These are phyloP conservation scores for Vollenhovia emeryi DNA, from an alignment of 1,140 invertebrate genomes.

Conservation along the genomic window DNA sequence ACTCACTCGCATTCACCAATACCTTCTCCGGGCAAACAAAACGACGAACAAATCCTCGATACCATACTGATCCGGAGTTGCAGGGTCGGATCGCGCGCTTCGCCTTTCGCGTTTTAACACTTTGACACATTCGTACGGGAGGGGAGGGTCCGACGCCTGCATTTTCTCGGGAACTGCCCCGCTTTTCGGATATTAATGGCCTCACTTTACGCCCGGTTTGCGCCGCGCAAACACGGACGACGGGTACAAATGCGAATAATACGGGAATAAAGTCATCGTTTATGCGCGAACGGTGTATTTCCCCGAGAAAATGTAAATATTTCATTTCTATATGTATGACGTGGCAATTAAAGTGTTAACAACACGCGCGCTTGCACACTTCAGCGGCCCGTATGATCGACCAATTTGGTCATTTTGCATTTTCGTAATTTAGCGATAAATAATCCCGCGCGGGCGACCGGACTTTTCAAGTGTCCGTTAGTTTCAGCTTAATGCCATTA, in stretches of 20 bases:
- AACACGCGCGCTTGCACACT: constrained; percentile 20
- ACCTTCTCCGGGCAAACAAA: constrained; percentile 71
- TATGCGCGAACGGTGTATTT: background rate
- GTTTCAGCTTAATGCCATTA: constrained; percentile 18
- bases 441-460: constrained; percentile 15
- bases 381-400: background rate
- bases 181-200: background rate
- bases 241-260: constrained; percentile 31
- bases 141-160: constrained; percentile 15
- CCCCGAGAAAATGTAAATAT: constrained; percentile 1
- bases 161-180: background rate
- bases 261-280: constrained; percentile 26
- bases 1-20: constrained; percentile 68
- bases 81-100: constrained; percentile 64
- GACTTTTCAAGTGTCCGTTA: constrained; percentile 25
- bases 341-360: constrained; percentile 29
- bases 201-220: background rate
- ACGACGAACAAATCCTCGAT: constrained; percentile 72
- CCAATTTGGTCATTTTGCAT: constrained; percentile 10
- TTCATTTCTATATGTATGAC: background rate
- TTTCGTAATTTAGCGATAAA: constrained; percentile 46
- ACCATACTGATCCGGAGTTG: constrained; percentile 68
- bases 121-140: background rate
- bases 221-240: background rate
- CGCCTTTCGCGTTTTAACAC: background rate